Percentiles rank a stretch among this genome's conserved stretches.
Evolutionary conservation across 2,113 vertebrate genomes (phyloP).

Genomic region (Danionella cerebrum): DNA sequence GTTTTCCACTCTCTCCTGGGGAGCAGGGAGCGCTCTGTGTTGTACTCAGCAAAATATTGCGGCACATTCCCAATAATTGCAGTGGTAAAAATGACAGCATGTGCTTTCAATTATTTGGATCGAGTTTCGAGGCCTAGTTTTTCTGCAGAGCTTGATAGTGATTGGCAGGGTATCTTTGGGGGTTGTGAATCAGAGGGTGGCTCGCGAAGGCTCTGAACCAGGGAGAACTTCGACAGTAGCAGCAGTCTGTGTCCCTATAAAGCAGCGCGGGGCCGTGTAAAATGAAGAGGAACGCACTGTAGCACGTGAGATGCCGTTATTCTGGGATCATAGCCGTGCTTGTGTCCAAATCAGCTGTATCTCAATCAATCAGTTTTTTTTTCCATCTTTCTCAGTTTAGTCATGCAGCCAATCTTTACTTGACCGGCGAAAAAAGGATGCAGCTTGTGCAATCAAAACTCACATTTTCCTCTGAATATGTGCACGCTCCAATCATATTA

Average conservation of each 20-base stretch:
- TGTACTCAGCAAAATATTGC: conserved; percentile 18
- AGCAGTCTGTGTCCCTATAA: neutral
- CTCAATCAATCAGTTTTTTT: too few relatives aligned
- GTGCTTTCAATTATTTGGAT: conserved; percentile 19
- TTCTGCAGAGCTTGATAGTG: neutral
- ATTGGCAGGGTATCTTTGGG: conserved; percentile 13
- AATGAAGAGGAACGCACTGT: conserved; percentile 11
- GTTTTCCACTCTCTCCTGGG: conserved; percentile 35
- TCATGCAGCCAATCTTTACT: too few relatives aligned
- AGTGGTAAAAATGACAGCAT: neutral
- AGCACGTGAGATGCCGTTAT: neutral
- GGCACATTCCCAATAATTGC: conserved; percentile 32
- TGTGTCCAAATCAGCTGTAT: too few relatives aligned
- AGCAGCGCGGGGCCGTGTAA: conserved; percentile 8
- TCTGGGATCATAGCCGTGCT: neutral
- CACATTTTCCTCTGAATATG: neutral
- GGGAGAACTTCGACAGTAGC: conserved; percentile 8
- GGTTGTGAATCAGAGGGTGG: neutral
- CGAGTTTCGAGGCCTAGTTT: conserved; percentile 1
- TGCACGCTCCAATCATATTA: conserved; percentile 13
- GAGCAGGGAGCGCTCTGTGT: conserved; percentile 11
- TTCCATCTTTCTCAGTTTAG: too few relatives aligned
- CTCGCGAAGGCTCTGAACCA: neutral
- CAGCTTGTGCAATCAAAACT: too few relatives aligned
- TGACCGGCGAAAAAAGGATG: too few relatives aligned